A percentile compares a stretch with the other conserved stretches of the same genome.
phyloP scores from a whole-genome alignment of 2,113 vertebrate genomes.

The Psettodes erumei region DNA sequence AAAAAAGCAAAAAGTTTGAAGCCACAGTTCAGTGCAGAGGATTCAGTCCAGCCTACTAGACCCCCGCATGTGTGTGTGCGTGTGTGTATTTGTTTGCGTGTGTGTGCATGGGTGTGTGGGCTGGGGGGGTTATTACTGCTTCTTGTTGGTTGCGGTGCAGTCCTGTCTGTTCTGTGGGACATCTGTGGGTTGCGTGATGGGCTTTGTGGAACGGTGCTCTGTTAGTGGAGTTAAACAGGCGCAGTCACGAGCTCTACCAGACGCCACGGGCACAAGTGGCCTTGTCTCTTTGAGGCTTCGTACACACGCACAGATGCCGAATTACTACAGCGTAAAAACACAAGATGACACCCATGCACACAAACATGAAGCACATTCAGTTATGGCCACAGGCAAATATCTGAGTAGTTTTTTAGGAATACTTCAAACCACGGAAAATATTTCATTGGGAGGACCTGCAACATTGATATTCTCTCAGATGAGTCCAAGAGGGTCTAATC shows the following conservation, averaged over 20 bases:
- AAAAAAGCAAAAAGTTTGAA: too few relatives aligned
- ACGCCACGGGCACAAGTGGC: constrained; percentile 78
- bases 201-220: constrained; percentile 78
- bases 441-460: constrained; percentile 35
- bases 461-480: neutral
- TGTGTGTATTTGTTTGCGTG: constrained; percentile 24
- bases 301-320: constrained; percentile 64
- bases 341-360: constrained; percentile 15
- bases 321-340: constrained; percentile 30
- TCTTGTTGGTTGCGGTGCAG: constrained; percentile 69
- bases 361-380: constrained; percentile 48
- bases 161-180: constrained; percentile 79
- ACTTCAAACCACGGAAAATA: constrained; percentile 30
- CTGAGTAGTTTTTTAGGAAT: constrained; percentile 20
- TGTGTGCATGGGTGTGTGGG: constrained; percentile 52
- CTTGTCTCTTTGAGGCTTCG: constrained; percentile 67
- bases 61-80: constrained; percentile 40
- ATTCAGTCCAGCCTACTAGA: constrained; percentile 13
- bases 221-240: constrained; percentile 82
- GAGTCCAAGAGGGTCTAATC: constrained; percentile 39
- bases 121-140: constrained; percentile 63
- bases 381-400: constrained; percentile 31
- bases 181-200: constrained; percentile 83
- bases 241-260: constrained; percentile 81
- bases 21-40: constrained; percentile 17